Percentiles rank a stretch among this genome's conserved stretches.
Conservation (phyloP, 2,888 invertebrate genomes). For the Buathra laborator region DNA sequence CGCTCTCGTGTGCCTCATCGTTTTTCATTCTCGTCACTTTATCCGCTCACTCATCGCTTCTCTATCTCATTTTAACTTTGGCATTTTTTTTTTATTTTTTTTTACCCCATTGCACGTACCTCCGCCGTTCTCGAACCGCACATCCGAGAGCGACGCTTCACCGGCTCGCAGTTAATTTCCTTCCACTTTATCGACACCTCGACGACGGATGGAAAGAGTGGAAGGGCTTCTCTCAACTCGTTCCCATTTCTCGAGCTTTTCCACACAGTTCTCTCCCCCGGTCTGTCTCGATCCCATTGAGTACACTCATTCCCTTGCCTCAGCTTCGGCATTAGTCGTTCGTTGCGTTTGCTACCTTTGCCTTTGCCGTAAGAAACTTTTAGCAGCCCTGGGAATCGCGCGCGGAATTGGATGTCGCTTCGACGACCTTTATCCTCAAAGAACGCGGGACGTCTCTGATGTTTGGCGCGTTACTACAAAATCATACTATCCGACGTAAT, state of each 20-base stretch:
- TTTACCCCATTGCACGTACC: constrained; percentile 12
- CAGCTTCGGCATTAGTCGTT: constrained; percentile 36
- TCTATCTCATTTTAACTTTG: not conserved
- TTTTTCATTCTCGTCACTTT: not conserved
- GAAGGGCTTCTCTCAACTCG: constrained; percentile 13
- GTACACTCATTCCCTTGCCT: not conserved
- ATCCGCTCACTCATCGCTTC: not conserved
- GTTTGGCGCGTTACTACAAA: constrained; percentile 15
- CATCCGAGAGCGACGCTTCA: constrained; percentile 39
- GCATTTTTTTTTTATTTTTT: not conserved
- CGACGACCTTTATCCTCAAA: constrained; percentile 44
- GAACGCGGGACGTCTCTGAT: constrained; percentile 31
- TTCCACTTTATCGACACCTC: constrained; percentile 54
- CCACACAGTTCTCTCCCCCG: not conserved
- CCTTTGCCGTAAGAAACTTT: constrained; percentile 37
- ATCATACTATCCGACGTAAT: constrained; percentile 11
- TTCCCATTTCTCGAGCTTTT: constrained; percentile 26
- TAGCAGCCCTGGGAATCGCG: constrained; percentile 18
- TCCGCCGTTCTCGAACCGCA: constrained; percentile 38
- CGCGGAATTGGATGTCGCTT: constrained; percentile 48
- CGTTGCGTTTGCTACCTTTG: constrained; percentile 1
- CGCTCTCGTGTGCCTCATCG: constrained; percentile 6
- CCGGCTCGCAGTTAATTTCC: constrained; percentile 39
- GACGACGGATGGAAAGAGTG: constrained; percentile 38
- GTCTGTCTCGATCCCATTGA: constrained; percentile 11